A percentile compares a stretch with the other conserved stretches of the same genome.
phyloP scores from a whole-genome alignment of 2,888 invertebrate species.

The Labia minor region DNA sequence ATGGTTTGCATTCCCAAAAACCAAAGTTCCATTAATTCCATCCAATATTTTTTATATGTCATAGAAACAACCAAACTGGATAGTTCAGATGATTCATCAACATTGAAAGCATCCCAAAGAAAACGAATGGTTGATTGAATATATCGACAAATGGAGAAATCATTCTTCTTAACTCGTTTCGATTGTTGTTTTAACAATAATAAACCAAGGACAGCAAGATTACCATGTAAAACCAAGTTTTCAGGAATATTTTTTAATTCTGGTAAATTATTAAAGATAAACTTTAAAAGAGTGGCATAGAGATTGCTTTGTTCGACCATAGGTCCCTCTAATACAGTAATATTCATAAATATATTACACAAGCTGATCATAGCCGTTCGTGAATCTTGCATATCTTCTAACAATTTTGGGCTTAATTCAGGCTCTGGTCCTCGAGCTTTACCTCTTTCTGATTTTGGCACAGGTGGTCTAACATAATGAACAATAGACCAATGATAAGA shows the following conservation, averaged over 20 bases:
- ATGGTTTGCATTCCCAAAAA: slow-evolving; percentile 90
- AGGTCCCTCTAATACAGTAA: slow-evolving; percentile 77
- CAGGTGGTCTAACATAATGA: slow-evolving; percentile 69
- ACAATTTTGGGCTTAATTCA: slow-evolving; percentile 57
- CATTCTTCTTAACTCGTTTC: slow-evolving; percentile 72
- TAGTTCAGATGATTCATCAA: slow-evolving; percentile 78
- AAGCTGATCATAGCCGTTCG: slow-evolving; percentile 75
- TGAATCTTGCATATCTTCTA: slow-evolving; percentile 75
- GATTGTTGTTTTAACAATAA: slow-evolving; percentile 73
- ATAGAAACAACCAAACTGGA: slow-evolving; percentile 72
- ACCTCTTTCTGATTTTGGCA: slow-evolving; percentile 67
- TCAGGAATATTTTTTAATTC: slow-evolving; percentile 73
- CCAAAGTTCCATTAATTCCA: slow-evolving; percentile 83
- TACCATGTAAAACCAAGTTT: slow-evolving; percentile 75
- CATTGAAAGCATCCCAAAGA: slow-evolving; percentile 83
- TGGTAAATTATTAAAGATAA: slow-evolving; percentile 72
- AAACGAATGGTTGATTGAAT: slow-evolving; percentile 82
- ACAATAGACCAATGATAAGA: slow-evolving; percentile 80
- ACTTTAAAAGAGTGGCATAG: slow-evolving; percentile 71
- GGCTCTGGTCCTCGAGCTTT: slow-evolving; percentile 66
- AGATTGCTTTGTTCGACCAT: slow-evolving; percentile 65
- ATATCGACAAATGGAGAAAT: slow-evolving; percentile 78
- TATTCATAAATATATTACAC: slow-evolving; percentile 86
- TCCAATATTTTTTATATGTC: slow-evolving; percentile 78
- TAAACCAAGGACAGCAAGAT: slow-evolving; percentile 70